Conservation (phyloP, 2,888 invertebrate genomes). For the Drosophila kambysellisi region DNA sequence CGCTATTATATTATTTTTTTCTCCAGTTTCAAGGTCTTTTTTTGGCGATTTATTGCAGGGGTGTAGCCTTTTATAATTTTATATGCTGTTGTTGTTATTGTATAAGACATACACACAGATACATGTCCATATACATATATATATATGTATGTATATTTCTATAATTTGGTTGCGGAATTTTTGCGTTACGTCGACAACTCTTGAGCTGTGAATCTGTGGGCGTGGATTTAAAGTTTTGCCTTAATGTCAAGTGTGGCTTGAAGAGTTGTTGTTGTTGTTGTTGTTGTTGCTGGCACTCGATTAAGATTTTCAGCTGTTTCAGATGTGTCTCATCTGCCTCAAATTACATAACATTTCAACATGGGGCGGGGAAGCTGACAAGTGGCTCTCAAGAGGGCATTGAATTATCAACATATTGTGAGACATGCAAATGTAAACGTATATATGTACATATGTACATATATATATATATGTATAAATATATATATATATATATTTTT, state of each 20-base stretch:
- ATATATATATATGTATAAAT: background rate
- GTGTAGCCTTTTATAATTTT: slow-evolving; percentile 57
- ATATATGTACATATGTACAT: background rate
- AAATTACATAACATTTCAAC: slow-evolving; percentile 29
- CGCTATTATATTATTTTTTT: slow-evolving; percentile 1
- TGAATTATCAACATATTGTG: slow-evolving; percentile 19
- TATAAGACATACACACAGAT: slow-evolving; percentile 27
- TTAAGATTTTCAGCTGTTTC: slow-evolving; percentile 20
- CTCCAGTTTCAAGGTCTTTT: slow-evolving; percentile 45
- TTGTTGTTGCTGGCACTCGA: slow-evolving; percentile 18
- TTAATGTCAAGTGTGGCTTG: slow-evolving; percentile 69
- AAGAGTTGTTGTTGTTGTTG: slow-evolving; percentile 33
- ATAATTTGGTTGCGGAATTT: slow-evolving; percentile 40
- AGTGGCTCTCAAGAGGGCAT: slow-evolving; percentile 26
- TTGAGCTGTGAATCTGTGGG: slow-evolving; percentile 31
- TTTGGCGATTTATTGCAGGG: slow-evolving; percentile 33
- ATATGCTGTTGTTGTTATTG: slow-evolving; percentile 36
- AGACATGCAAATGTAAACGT: background rate
- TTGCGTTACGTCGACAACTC: slow-evolving; percentile 31
- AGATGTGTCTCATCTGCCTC: slow-evolving; percentile 41
- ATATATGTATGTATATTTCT: slow-evolving; percentile 17
- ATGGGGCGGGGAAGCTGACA: background rate
- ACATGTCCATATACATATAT: slow-evolving; percentile 7
- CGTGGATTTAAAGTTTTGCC: slow-evolving; percentile 39
- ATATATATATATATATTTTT: background rate